Evolutionary conservation across 92 coral and sea anemone species (phyloP), one percentile per base, ranked within the genome.

Genomic region (Epizoanthus stellaris): DNA sequence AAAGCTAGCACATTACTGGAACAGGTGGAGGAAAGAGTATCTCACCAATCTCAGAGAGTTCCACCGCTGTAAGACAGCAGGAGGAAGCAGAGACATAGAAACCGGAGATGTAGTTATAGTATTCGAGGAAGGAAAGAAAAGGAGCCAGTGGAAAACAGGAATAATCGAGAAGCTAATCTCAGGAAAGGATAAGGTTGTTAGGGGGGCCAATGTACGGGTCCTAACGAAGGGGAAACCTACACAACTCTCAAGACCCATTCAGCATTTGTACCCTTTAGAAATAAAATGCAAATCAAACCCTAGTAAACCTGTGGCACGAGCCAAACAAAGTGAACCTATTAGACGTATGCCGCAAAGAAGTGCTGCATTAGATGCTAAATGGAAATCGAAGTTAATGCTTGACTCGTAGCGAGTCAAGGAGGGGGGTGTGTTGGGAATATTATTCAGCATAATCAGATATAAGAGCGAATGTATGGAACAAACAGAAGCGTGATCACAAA

Each of bases 261-360:
- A 30, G 19, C 49, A 74, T 19, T 16, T 47, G 36, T 74, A 74
- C 23, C 80, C 80, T 11, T 74, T 74, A 34, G 80, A 74, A 15
- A 42, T 42, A 52, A 52, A 3, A 11, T 52, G 56, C 14, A 10
- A 10, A 52, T 0, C 14, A 52, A 10, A 9, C 3, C 10, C 2
- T 10, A 52, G 15, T 9, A 52, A 9, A 52, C 14, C 14, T 9
- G 56, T 10, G 56, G 56, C 3, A 9, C 15, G 12, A 52, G 56
- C 56, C 14, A 52, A 52, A 52, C 13, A 10, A 52, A 52, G 3
- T 1, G 14, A 9, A 52, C 56, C 14, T 9, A 1, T 10, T 11
- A 9, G 56, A 52, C 13, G 15, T 0, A 9, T 9, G 56, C 56
- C 56, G 14, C 56, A 52, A 9, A 52, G 14, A 52, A 52, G 56